Conservation (phyloP, 64 coral and sea anemone species). For the Orbicella faveolata region DNA sequence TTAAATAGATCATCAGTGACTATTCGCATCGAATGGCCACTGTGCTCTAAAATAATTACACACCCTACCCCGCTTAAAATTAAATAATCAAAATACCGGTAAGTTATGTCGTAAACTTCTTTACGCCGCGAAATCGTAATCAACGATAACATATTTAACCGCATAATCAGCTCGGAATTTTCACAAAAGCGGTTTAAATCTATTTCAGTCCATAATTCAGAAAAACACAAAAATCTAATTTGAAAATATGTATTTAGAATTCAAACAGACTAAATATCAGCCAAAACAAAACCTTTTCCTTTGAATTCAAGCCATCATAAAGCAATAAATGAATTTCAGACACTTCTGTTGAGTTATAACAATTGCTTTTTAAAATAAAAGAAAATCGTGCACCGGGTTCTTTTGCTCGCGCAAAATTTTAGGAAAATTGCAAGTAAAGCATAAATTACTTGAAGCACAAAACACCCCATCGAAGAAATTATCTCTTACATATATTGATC, state of each 20-base stretch:
- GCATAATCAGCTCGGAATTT: too few relatives aligned
- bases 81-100: not conserved
- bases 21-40: too few relatives aligned
- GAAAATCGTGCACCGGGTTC: too few relatives aligned
- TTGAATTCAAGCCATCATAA: too few relatives aligned
- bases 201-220: not conserved
- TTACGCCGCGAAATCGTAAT: not conserved
- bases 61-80: not conserved
- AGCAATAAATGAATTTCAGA: too few relatives aligned
- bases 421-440: not conserved
- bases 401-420: too few relatives aligned
- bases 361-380: too few relatives aligned
- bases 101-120: not conserved
- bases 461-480: too few relatives aligned
- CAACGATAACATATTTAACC: not conserved
- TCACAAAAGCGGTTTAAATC: not conserved
- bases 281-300: too few relatives aligned
- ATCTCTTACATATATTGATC: not conserved
- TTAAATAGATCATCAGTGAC: not conserved
- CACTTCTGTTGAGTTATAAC: too few relatives aligned
- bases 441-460: not conserved
- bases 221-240: not conserved
- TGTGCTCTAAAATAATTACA: not conserved
- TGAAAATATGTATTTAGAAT: too few relatives aligned
- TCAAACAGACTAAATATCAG: too few relatives aligned